These are phyloP conservation scores for Gymnogyps californianus DNA, from an alignment of 2,113 vertebrate species.

Conservation along the genomic window DNA sequence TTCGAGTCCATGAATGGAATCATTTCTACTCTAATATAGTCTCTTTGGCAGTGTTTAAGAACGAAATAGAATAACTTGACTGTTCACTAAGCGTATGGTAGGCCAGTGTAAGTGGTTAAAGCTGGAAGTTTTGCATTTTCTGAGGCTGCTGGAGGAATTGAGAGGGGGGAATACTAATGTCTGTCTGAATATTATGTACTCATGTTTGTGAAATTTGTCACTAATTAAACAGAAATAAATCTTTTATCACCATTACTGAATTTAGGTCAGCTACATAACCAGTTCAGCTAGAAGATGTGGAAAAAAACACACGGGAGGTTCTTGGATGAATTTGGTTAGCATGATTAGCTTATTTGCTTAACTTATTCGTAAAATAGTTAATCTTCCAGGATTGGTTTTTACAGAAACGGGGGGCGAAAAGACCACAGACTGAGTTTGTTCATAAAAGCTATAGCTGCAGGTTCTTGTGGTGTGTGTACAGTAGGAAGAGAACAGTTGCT, in stretches of 20 bases:
- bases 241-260: not conserved
- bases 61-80: not conserved
- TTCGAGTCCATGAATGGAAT: not conserved
- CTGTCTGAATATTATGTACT: not conserved
- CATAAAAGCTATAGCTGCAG: not conserved
- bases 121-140: not conserved
- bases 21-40: not conserved
- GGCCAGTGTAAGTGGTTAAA: not conserved
- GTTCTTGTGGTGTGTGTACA: not conserved
- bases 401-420: not conserved
- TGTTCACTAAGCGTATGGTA: not conserved
- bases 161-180: not conserved
- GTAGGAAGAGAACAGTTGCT: not conserved
- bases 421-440: not conserved
- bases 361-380: not conserved
- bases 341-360: not conserved
- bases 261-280: not conserved
- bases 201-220: not conserved
- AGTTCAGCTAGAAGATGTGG: not conserved
- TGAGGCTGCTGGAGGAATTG: not conserved
- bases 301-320: not conserved
- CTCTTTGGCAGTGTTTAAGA: not conserved
- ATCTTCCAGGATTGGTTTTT: not conserved
- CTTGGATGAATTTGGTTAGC: not conserved
- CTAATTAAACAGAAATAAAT: slow-evolving; percentile 29